Evolutionary conservation across 2,888 invertebrate species (phyloP).

Genomic region (Eugnorisma glareosa): DNA sequence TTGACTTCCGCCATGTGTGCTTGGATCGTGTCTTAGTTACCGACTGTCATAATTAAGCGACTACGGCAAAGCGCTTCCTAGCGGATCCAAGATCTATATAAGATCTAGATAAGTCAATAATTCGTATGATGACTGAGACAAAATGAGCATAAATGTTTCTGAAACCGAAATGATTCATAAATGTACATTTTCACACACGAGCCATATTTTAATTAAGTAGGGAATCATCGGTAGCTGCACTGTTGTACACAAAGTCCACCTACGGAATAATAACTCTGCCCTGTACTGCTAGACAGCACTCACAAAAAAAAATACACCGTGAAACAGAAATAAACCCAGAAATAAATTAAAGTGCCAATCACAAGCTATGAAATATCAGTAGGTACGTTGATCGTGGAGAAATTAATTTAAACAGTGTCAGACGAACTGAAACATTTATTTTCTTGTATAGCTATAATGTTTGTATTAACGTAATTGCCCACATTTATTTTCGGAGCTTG

Average conservation of each 20-base stretch:
- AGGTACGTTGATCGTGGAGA: conserved; percentile 28
- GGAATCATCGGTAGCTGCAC: neutral
- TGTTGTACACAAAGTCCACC: neutral
- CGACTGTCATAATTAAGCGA: conserved; percentile 27
- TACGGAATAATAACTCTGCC: neutral
- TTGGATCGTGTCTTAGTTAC: conserved; percentile 18
- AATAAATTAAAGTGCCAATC: conserved; percentile 64
- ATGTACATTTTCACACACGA: neutral
- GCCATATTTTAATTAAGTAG: conserved; percentile 18
- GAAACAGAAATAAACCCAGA: conserved; percentile 38
- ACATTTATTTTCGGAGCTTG: conserved; percentile 64
- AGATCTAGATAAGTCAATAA: neutral
- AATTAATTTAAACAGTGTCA: conserved; percentile 64
- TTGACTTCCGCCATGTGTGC: conserved; percentile 29
- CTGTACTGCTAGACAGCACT: conserved; percentile 1
- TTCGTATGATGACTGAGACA: no score
- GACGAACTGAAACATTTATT: conserved; percentile 51
- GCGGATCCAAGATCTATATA: conserved; percentile 7
- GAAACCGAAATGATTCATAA: neutral
- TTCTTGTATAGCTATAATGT: conserved; percentile 58
- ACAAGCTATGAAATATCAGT: conserved; percentile 55
- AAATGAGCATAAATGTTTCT: neutral
- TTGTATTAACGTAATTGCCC: conserved; percentile 64
- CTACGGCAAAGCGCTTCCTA: conserved; percentile 25
- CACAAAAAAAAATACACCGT: conserved; percentile 43